These are phyloP conservation scores for Candoia aspera DNA, from an alignment of 2,113 vertebrate genomes.

Conservation along the genomic window DNA sequence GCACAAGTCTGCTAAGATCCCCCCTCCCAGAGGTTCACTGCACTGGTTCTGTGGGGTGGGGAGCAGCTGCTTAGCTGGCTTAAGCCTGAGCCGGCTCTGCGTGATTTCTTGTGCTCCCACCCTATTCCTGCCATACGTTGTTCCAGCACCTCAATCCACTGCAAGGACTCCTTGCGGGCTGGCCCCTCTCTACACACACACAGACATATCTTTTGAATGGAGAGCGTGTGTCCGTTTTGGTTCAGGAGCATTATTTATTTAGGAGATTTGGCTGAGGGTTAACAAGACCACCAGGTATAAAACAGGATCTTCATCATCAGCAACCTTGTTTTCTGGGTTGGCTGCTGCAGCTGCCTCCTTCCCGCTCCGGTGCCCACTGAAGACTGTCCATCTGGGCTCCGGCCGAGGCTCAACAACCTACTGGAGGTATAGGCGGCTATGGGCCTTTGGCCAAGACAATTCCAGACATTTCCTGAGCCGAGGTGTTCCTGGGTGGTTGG, in stretches of 20 bases:
- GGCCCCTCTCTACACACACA: not conserved
- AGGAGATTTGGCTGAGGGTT: conserved; percentile 51
- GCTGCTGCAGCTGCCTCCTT: not conserved
- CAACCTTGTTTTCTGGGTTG: not conserved
- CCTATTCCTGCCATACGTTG: no score
- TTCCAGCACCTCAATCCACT: not conserved
- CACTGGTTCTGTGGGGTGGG: no score
- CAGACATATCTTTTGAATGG: no score
- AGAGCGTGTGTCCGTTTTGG: not conserved
- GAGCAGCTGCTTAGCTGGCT: no score
- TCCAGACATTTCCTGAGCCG: no score
- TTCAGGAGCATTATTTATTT: conserved; percentile 71
- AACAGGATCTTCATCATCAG: conserved; percentile 58
- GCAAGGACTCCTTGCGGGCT: not conserved
- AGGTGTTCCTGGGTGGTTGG: no score
- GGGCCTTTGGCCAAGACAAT: not conserved
- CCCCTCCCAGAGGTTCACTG: no score
- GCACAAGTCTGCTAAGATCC: no score
- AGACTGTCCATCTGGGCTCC: not conserved
- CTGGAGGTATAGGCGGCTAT: not conserved
- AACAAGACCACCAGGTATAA: conserved; percentile 67
- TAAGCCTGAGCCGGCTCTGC: no score
- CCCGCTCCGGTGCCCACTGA: not conserved
- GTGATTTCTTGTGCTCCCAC: no score
- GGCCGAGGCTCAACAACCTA: no score